These are phyloP conservation scores for Cyprinella venusta DNA, from an alignment of 2,797 vertebrate genomes.

Conservation along the genomic window DNA sequence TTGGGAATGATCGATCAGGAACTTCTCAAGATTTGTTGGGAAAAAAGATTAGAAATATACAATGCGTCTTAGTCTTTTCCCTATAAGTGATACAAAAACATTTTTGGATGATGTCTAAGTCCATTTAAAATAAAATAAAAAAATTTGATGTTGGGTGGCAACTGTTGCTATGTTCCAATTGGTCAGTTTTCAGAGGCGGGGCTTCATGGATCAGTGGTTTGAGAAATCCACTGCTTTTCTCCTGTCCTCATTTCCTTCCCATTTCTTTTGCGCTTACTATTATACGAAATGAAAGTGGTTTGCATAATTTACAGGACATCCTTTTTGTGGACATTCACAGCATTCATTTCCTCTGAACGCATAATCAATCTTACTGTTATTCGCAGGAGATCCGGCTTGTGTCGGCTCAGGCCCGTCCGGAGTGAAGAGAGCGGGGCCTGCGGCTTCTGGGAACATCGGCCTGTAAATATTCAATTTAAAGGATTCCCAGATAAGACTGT, in stretches of 20 bases:
- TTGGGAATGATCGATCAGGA: not conserved
- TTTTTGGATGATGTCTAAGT: too few species aligned
- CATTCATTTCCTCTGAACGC: conserved; percentile 47
- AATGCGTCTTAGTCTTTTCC: too few species aligned
- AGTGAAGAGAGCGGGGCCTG: conserved; percentile 71
- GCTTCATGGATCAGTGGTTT: not conserved
- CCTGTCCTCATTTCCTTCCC: not conserved
- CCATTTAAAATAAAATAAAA: too few species aligned
- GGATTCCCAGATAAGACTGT: conserved; percentile 83
- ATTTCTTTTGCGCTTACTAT: not conserved
- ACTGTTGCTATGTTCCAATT: not conserved
- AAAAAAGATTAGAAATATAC: not conserved
- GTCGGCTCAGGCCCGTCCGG: conserved; percentile 25
- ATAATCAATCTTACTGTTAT: conserved; percentile 78
- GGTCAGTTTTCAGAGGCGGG: not conserved
- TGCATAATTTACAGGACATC: conserved; percentile 61
- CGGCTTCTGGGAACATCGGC: conserved; percentile 79
- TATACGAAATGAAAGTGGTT: conserved; percentile 53
- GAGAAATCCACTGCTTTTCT: not conserved
- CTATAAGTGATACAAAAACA: too few species aligned
- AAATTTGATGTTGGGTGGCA: not conserved
- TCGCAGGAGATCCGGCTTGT: conserved; percentile 68
- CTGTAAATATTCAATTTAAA: conserved; percentile 88
- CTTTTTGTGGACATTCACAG: conserved; percentile 75
- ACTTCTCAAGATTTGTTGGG: not conserved